Base-by-base conservation (phyloP, 2,888 invertebrate species). In the Mesorhabditis spiculigera region DNA sequence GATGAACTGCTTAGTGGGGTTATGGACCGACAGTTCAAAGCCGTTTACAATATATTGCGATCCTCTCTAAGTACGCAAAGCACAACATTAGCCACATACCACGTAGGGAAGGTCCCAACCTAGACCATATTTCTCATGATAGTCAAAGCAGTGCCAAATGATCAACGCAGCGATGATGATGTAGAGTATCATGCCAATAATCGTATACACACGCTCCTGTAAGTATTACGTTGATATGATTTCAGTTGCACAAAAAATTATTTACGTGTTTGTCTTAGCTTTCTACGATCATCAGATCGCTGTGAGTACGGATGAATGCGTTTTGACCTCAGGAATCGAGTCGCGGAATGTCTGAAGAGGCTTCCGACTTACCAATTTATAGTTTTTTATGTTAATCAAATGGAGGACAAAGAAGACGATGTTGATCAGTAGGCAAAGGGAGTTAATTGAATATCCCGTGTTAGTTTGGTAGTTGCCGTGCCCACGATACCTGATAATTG, bases 371-470 rank as follows among this genome's bases (percentile, higher is more conserved):
- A 50, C 58, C n/a, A 50, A 50, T 50, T 50, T 50, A 13, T 50
- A 13, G n/a, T 13, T 50, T 50, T 50, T 50, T 10, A 50, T 50
- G 58, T 50, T 50, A n/a, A n/a, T 50, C 10, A 50, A n/a, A n/a
- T 50, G 58, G n/a, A 50, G 58, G 58, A 50, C n/a, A n/a, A 50
- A n/a, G n/a, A 50, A n/a, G n/a, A 50, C n/a, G n/a, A 50, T 50
- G n/a, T 50, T 50, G 58, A 50, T 50, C 10, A 50, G n/a, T 13
- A 50, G 58, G n/a, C 58, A 50, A 50, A n/a, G 10, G n/a, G 10
- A 13, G 58, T 50, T 28, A 28, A 28, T 50, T n/a, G 10, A 50
- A 50, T 13, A 13, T n/a, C 58, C 58, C n/a, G 58, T n/a, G 58
- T 50, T 13, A 50, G 10, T n/a, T 50, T n/a, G 58, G 58, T 50